Conservation (phyloP, 2,888 invertebrate species). For the Dynastes hyllus region DNA sequence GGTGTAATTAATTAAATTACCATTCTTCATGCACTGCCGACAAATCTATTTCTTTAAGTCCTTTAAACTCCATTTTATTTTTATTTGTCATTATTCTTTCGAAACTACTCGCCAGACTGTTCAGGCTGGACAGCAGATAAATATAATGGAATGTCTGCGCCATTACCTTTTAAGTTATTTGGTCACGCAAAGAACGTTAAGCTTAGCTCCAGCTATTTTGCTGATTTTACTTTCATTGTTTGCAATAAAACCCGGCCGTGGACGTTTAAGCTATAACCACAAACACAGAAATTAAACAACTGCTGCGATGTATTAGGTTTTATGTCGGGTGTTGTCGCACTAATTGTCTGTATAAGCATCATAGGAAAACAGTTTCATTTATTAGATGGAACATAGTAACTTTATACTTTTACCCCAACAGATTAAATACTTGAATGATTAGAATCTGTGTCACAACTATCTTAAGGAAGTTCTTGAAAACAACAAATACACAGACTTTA, state of each 20-base stretch:
- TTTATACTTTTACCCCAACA: slow-evolving; percentile 8
- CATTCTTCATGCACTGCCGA: not conserved
- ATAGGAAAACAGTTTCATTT: slow-evolving; percentile 22
- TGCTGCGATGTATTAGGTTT: slow-evolving; percentile 41
- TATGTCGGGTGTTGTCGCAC: slow-evolving; percentile 23
- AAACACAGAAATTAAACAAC: slow-evolving; percentile 42
- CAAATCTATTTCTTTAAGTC: not conserved
- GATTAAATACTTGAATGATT: not conserved
- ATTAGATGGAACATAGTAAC: slow-evolving; percentile 18
- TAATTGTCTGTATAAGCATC: slow-evolving; percentile 32
- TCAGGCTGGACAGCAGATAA: slow-evolving; percentile 34
- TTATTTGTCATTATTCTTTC: not conserved
- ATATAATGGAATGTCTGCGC: slow-evolving; percentile 35
- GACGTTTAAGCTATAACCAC: slow-evolving; percentile 33
- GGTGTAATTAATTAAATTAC: slow-evolving; percentile 3
- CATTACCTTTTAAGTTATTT: slow-evolving; percentile 47
- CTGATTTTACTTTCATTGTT: slow-evolving; percentile 45
- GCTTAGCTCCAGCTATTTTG: slow-evolving; percentile 15
- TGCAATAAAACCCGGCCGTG: slow-evolving; percentile 37
- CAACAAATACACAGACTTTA: too few species aligned
- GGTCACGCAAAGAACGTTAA: slow-evolving; percentile 42
- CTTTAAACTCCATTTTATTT: not conserved
- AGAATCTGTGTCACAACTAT: not conserved
- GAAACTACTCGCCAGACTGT: not conserved
- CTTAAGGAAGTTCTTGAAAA: too few species aligned